Conservation (phyloP, 2,797 vertebrate genomes). For the Apogon talboti region DNA sequence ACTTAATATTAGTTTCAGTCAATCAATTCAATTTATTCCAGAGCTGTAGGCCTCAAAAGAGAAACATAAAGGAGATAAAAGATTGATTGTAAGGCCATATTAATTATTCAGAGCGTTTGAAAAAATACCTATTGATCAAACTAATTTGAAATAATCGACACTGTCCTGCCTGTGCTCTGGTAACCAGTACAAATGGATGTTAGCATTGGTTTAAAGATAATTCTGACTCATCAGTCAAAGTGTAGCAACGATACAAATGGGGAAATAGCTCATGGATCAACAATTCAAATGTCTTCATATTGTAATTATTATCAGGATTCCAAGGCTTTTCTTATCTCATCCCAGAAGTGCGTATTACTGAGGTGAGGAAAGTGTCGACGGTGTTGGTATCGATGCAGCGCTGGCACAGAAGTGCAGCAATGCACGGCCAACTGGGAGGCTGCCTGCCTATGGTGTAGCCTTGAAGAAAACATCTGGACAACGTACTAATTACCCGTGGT, state of each 20-base stretch:
- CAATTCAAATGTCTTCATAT: conserved; percentile 21
- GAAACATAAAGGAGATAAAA: conserved; percentile 28
- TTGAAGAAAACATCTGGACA: conserved; percentile 82
- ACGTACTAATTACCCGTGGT: conserved; percentile 74
- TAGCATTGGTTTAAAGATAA: conserved; percentile 21
- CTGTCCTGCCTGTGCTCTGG: conserved; percentile 32
- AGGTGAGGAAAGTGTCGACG: conserved; percentile 36
- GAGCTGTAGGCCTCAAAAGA: conserved; percentile 21
- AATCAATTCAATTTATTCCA: conserved; percentile 32
- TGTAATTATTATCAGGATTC: conserved; percentile 33
- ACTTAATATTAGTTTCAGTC: conserved; percentile 29
- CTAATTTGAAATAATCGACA: conserved; percentile 37
- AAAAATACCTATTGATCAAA: conserved; percentile 33
- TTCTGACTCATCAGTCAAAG: conserved; percentile 40
- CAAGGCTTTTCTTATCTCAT: conserved; percentile 33
- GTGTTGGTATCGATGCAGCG: conserved; percentile 35
- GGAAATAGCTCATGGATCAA: conserved; percentile 21
- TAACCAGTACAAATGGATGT: conserved; percentile 53
- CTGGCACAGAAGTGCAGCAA: conserved; percentile 38
- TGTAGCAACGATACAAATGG: conserved; percentile 19
- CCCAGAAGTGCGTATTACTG: conserved; percentile 30
- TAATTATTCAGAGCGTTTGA: conserved; percentile 40
- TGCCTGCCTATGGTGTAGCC: conserved; percentile 71
- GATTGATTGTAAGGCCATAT: conserved; percentile 25
- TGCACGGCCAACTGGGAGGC: conserved; percentile 48